Evolutionary conservation across 2,888 invertebrate genomes (phyloP).

Genomic region (Formica aserva): DNA sequence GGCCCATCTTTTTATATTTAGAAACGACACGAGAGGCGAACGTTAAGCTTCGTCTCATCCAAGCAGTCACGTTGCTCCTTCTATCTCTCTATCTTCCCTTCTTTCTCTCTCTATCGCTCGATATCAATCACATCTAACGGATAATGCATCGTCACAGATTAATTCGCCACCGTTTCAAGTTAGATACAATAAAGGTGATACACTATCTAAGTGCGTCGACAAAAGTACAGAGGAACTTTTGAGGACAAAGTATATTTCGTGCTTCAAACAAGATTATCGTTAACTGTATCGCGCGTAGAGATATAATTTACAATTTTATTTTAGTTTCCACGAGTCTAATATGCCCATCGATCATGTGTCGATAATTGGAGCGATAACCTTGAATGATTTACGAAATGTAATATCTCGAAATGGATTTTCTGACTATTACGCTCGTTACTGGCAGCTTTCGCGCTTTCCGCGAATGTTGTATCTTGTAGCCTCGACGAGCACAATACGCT

Average conservation of each 20-base stretch:
- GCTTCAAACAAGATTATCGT: slow-evolving; percentile 32
- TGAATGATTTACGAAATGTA: neutral
- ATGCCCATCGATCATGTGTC: no score
- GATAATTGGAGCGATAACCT: slow-evolving; percentile 2
- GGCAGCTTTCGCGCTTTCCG: slow-evolving; percentile 6
- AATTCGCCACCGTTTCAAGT: slow-evolving; percentile 29
- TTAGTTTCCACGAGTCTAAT: neutral
- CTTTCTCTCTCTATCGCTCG: neutral
- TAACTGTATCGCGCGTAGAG: neutral
- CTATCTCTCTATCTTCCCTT: neutral
- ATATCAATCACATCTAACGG: slow-evolving; percentile 46
- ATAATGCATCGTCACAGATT: slow-evolving; percentile 47
- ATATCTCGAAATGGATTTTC: slow-evolving; percentile 11
- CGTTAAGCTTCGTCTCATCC: slow-evolving; percentile 35
- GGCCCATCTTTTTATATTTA: slow-evolving; percentile 68
- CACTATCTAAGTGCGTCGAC: slow-evolving; percentile 36
- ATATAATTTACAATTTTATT: slow-evolving; percentile 9
- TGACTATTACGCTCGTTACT: neutral
- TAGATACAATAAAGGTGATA: slow-evolving; percentile 40
- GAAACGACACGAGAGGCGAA: slow-evolving; percentile 46
- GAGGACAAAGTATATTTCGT: neutral
- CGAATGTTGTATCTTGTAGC: slow-evolving; percentile 13
- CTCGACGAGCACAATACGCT: neutral
- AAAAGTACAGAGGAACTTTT: slow-evolving; percentile 16
- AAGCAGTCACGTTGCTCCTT: slow-evolving; percentile 15